Evolutionary conservation across 2,113 vertebrate species (phyloP).

Genomic region (Himantopus leucocephalus): DNA sequence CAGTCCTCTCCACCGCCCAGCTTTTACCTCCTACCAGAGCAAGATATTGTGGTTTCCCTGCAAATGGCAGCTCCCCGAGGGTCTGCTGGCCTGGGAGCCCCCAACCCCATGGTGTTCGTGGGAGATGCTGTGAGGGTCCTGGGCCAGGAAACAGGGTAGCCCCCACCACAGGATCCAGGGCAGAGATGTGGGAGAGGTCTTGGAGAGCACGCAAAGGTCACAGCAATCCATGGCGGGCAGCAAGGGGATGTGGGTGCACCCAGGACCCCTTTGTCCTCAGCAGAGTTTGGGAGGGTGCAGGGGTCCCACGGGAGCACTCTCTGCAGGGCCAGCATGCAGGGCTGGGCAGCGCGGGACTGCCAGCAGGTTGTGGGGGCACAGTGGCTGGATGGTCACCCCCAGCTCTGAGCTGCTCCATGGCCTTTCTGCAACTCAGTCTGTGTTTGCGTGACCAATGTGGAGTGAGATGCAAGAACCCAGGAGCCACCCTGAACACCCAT

Average conservation of each 20-base stretch:
- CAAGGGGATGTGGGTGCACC: neutral
- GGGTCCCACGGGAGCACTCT: neutral
- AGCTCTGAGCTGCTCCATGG: neutral
- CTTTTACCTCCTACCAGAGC: neutral
- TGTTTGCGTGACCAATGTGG: neutral
- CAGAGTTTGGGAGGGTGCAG: neutral
- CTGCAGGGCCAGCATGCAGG: neutral
- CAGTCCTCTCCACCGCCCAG: neutral
- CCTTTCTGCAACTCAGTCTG: neutral
- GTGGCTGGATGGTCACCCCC: neutral
- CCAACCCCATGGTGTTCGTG: neutral
- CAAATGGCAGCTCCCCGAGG: fast-evolving
- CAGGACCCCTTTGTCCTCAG: neutral
- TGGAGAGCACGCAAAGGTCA: neutral
- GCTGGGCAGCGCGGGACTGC: neutral
- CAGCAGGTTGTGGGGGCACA: neutral
- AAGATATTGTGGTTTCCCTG: neutral
- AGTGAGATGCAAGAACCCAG: neutral
- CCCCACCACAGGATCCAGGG: neutral
- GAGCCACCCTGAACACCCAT: neutral
- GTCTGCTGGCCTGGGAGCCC: neutral
- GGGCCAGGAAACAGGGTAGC: neutral
- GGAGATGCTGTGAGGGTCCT: neutral
- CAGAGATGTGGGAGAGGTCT: fast-evolving
- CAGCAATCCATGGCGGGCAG: neutral